Evolutionary conservation across 2,888 invertebrate genomes (phyloP), one percentile per base, ranked within the genome.

Genomic region (Drosophila monieri): DNA sequence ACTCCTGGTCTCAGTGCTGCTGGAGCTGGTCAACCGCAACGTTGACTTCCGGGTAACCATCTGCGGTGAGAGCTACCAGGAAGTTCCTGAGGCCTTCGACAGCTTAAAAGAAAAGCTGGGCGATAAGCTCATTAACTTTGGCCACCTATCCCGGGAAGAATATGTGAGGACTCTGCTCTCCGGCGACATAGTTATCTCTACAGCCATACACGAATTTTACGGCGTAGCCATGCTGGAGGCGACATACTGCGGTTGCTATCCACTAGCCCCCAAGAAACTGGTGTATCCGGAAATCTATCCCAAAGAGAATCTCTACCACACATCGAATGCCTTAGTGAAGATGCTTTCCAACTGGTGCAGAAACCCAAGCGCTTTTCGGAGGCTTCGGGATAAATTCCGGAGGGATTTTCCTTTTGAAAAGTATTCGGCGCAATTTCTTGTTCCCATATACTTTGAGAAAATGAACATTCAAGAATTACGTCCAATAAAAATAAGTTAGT

Each of bases 201-300:
- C 95, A 6, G 95, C 95, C 1, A 92, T 93, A 23, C 95, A 96
- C 89, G 96, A 96, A 89, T 96, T 95, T 90, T 96, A 94, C 90
- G 96, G 95, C 32, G 95, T 95, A 21, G 93, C 95, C 21, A 94
- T 95, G 95, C 87, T 95, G 65, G 95, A 96, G 91, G 94, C 95
- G n/a, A 93, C 93, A 2, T 93, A 93, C 76, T 93, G 93, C 72
- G 94, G 95, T n/a, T 95, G 95, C 88, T 94, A 93, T 89, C 95
- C 95, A 3, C 89, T 96, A 25, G 94, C 94, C 54, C 95, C 95
- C 6, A 94, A 94, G 76, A 91, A 92, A 72, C 91, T 95, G 3
- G 95, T 94, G 1, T 96, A 96, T 92, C 95, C 95, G 1, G 95
- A 96, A 92, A 93, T 95, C 64, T 95, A 94, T 91, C 94, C 93